A percentile compares a stretch with the other conserved stretches of the same genome.
phyloP scores from a whole-genome alignment of 2,113 vertebrate genomes.

The Chascanopsetta lugubris region DNA sequence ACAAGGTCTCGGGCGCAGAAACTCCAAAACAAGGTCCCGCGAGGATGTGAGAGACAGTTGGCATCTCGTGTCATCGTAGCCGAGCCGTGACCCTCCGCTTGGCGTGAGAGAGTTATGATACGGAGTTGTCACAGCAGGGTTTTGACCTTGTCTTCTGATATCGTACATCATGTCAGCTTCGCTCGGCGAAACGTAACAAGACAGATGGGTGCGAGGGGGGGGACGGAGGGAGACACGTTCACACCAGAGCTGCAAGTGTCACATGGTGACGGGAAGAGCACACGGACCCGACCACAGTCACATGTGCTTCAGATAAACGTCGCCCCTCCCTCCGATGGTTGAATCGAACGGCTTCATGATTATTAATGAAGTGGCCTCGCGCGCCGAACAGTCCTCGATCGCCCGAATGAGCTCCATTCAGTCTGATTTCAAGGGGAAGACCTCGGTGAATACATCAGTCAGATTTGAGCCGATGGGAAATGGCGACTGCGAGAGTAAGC shows the following conservation, averaged over 20 bases:
- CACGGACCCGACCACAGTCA: constrained; percentile 5
- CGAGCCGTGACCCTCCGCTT: neutral
- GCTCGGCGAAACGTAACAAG: neutral
- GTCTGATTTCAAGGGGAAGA: no score
- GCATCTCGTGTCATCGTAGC: constrained; percentile 1
- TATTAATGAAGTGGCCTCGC: neutral
- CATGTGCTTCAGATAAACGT: neutral
- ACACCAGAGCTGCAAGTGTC: constrained; percentile 18
- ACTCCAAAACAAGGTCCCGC: constrained; percentile 7
- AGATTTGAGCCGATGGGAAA: no score
- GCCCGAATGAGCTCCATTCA: neutral
- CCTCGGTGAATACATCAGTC: no score
- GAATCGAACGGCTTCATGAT: neutral
- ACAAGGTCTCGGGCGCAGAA: constrained; percentile 38
- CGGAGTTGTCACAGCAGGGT: neutral
- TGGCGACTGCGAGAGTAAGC: neutral
- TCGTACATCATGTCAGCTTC: neutral
- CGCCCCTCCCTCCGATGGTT: neutral
- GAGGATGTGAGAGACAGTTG: constrained; percentile 17
- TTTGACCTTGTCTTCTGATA: neutral
- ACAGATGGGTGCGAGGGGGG: constrained; percentile 1
- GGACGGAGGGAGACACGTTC: neutral
- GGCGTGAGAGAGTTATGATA: neutral
- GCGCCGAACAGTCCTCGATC: no score
- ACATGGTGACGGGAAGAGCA: constrained; percentile 17